Evolutionary conservation across 2,113 vertebrate genomes (phyloP), one percentile per base, ranked within the genome.

Genomic region (Chrysochloris asiatica): DNA sequence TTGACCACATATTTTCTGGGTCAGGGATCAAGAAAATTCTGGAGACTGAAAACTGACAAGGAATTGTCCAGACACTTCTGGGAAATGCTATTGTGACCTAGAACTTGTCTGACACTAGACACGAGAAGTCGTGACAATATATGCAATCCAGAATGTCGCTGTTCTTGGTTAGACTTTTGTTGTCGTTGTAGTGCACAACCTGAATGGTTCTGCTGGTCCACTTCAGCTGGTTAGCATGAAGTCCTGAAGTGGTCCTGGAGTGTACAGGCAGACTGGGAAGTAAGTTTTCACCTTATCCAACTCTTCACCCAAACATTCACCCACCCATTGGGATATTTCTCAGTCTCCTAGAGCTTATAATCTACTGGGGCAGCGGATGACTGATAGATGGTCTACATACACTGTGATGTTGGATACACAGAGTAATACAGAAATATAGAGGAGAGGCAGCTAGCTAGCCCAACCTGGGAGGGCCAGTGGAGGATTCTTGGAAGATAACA

Each of bases 91-190:
- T 19, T 36, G 45, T 36, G 38, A 71, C n/a, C n/a, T 89, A 19
- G 59, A 52, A 41, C n/a, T 50, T 38, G 38, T 16, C 24, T 52
- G 69, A 33, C 38, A 28, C 52, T 21, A 14, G 12, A 8, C 2
- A 8, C n/a, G 30, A 41, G 61, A 36, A 81, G 56, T 4, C 43
- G 14, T 9, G 36, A 28, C 21, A 9, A 24, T 8, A 50, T 14
- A 30, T 2, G 11, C 41, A 36, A 26, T 30, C 24, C 26, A 7
- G 65, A 69, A 54, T 2, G 4, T 28, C 0, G 0, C 1, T 3
- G 26, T 33, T 77, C 10, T 9, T 19, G 22, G 0, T 21, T 0
- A 13, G 59, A 65, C 30, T 41, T 4, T 41, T 5, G n/a, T n/a
- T n/a, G n/a, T n/a, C n/a, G n/a, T 50, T 50, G 48, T 50, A 50